Base-by-base conservation (phyloP, 2,113 vertebrate species). In the Pseudorhombus dupliciocellatus region DNA sequence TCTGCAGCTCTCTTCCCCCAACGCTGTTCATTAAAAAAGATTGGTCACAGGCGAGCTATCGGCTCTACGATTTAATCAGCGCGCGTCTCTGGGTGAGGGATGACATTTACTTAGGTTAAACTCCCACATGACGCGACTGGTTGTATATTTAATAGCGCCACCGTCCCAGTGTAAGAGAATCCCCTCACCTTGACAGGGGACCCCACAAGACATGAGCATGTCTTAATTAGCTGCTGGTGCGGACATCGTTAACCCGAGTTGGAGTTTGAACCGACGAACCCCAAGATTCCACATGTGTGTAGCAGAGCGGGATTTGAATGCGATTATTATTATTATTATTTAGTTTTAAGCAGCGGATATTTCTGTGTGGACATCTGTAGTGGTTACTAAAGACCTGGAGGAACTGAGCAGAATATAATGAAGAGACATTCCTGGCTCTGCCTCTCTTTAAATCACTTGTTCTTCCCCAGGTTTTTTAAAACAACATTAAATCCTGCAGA, bases 31-130 rank as follows among this genome's bases (percentile, higher is more conserved):
- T 71, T 72, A 78, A 4, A 26, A 54, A 24, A 50, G 53, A 46
- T 4, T 55, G 50, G 40, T 72, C 77, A 0, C 70, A 68, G 69
- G 21, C 0, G 9, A 77, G 58, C 25, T 64, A 28, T 31, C 60
- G 57, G 42, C 70, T 15, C 63, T 26, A 48, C n/a, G 64, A 81
- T 60, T 75, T 70, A 73, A 63, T 81, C 81, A 76, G 44, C 50
- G 37, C 0, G 2, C 10, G 50, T 75, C 63, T 78, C 74, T 31
- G 44, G 66, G 18, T 68, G 60, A 58, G 30, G n/a, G 24, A 72
- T 80, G 80, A 78, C 77, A 80, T 75, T 78, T 75, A 80, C 70
- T 77, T 31, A 15, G 28, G 61, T 46, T 78, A 78, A 72, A 75
- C 14, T 75, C 55, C 51, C 67, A 51, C 56, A 16, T 56, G 65